These are phyloP conservation scores for Oxytorus armatus DNA, from an alignment of 2,888 invertebrate species.

Conservation along the genomic window DNA sequence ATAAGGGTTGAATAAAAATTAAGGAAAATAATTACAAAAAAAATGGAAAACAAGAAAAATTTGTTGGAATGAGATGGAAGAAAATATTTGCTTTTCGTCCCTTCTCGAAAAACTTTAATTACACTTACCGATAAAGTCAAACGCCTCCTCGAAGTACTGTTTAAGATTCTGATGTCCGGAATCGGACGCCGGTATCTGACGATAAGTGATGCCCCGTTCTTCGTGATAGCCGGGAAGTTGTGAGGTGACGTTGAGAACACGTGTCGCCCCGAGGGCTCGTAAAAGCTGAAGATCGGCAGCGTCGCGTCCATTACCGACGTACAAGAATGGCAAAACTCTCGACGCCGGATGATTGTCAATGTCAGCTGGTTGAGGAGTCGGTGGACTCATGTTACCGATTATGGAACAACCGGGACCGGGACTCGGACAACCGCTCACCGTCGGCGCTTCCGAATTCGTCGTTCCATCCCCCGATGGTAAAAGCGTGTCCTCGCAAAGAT, in stretches of 20 bases:
- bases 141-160: slow-evolving; percentile 95
- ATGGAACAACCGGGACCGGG: slow-evolving; percentile 82
- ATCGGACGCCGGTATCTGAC: slow-evolving; percentile 93
- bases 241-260: slow-evolving; percentile 93
- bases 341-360: slow-evolving; percentile 92
- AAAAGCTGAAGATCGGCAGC: slow-evolving; percentile 90
- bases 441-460: slow-evolving; percentile 73
- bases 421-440: slow-evolving; percentile 84
- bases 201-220: slow-evolving; percentile 88
- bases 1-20: too few relatives aligned
- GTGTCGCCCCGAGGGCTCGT: slow-evolving; percentile 88
- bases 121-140: slow-evolving; percentile 92
- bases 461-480: slow-evolving; percentile 83
- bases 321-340: slow-evolving; percentile 91
- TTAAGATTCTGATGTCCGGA: slow-evolving; percentile 94
- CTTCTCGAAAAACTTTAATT: neutral
- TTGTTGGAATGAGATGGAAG: too few relatives aligned
- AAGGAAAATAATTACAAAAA: too few relatives aligned
- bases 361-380: slow-evolving; percentile 84
- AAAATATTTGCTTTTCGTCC: too few relatives aligned
- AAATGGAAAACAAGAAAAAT: too few relatives aligned
- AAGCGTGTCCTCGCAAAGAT: slow-evolving; percentile 90
- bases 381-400: slow-evolving; percentile 76
- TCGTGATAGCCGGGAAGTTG: slow-evolving; percentile 90
- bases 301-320: slow-evolving; percentile 93